phyloP scores from a whole-genome alignment of 2,797 vertebrate species.

The Enteromius viviparus region DNA sequence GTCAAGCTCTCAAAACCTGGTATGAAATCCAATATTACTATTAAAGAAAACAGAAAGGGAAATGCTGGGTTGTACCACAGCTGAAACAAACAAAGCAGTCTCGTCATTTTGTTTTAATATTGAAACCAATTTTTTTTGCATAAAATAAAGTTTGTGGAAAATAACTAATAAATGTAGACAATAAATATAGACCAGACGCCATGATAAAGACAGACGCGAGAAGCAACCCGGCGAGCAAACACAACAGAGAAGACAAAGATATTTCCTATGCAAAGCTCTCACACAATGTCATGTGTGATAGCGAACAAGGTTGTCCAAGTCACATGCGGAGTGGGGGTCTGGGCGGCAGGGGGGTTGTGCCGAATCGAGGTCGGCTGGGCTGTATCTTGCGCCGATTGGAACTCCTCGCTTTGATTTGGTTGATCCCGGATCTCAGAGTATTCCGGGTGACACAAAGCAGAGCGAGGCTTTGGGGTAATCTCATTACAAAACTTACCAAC shows the following conservation, averaged over 20 bases:
- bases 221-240: conserved; percentile 44
- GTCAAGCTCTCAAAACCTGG: conserved; percentile 69
- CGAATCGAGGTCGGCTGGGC: conserved; percentile 76
- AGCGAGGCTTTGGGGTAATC: conserved; percentile 83
- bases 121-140: conserved; percentile 64
- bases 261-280: conserved; percentile 84
- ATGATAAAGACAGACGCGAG: conserved; percentile 72
- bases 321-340: conserved; percentile 72
- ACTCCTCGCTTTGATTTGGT: conserved; percentile 77
- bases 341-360: conserved; percentile 58
- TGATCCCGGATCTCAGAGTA: conserved; percentile 82
- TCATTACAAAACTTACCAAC: conserved; percentile 85
- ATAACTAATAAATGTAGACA: conserved; percentile 65
- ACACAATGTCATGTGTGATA: conserved; percentile 84
- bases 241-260: conserved; percentile 75
- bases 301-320: conserved; percentile 80
- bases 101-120: conserved; percentile 23
- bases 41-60: conserved; percentile 66
- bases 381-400: conserved; percentile 76
- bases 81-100: conserved; percentile 57
- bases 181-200: conserved; percentile 76
- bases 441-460: conserved; percentile 80
- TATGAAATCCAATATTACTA: conserved; percentile 69
- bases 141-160: conserved; percentile 33
- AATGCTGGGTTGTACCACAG: conserved; percentile 63